A percentile compares a stretch with the other conserved stretches of the same genome.
phyloP scores from a whole-genome alignment of 2,888 invertebrate species.

The Melanophora roralis region DNA sequence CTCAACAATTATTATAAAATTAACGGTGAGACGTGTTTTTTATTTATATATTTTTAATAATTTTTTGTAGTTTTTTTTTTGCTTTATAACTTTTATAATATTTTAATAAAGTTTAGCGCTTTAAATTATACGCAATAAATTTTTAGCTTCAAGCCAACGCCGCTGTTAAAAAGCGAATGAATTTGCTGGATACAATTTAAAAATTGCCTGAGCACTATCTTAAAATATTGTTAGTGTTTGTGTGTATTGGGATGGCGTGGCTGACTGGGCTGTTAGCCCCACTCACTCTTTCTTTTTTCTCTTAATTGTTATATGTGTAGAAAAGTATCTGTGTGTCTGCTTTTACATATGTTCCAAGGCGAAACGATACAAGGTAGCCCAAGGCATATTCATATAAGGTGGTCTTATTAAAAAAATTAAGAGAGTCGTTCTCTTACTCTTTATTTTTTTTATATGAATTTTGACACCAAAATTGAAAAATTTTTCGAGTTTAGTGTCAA shows the following conservation, averaged over 20 bases:
- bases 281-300: neutral
- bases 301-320: conserved; percentile 22
- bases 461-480: too few relatives aligned
- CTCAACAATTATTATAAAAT: conserved; percentile 45
- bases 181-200: conserved; percentile 24
- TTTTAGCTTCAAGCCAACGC: conserved; percentile 67
- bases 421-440: too few relatives aligned
- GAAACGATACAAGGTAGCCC: too few relatives aligned
- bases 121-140: conserved; percentile 1
- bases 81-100: conserved; percentile 24
- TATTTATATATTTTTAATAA: conserved; percentile 16
- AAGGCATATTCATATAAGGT: too few relatives aligned
- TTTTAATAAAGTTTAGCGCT: conserved; percentile 53
- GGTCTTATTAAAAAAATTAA: too few relatives aligned
- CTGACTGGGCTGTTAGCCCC: neutral
- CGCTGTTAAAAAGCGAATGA: conserved; percentile 72
- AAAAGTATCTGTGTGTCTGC: conserved; percentile 4
- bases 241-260: conserved; percentile 8
- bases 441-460: too few relatives aligned
- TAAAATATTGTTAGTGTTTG: neutral
- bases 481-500: too few relatives aligned
- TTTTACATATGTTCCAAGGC: too few relatives aligned
- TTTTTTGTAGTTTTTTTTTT: conserved; percentile 36
- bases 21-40: conserved; percentile 56
- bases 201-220: conserved; percentile 26